phyloP scores from a whole-genome alignment of 2,113 vertebrate genomes.

The Copsychus sechellarum region DNA sequence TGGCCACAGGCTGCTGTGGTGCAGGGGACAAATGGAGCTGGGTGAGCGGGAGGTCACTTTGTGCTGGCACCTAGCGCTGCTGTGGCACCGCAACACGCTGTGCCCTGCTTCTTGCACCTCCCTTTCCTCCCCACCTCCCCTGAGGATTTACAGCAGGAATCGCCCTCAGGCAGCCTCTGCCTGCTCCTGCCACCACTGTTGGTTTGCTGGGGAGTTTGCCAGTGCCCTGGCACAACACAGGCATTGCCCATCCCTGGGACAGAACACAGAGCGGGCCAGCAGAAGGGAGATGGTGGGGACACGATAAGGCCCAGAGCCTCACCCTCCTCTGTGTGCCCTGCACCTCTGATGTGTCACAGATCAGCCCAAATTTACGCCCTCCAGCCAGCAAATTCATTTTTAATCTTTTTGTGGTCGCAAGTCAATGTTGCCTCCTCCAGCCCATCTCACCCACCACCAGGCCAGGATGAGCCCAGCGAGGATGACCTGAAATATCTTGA shows the following conservation, averaged over 20 bases:
- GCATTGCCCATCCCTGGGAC: neutral
- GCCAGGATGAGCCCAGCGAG: neutral
- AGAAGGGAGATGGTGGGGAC: neutral
- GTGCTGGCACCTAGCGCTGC: neutral
- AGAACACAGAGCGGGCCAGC: neutral
- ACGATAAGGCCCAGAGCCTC: conserved; percentile 14
- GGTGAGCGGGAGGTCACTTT: neutral
- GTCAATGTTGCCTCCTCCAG: accelerated
- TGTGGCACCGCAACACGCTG: accelerated
- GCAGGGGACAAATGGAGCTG: neutral
- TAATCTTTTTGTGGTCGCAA: accelerated
- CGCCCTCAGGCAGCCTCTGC: accelerated
- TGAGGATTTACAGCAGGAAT: neutral
- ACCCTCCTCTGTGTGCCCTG: neutral
- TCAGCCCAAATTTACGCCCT: neutral
- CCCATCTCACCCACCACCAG: accelerated
- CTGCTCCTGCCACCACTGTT: neutral
- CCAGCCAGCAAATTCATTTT: neutral
- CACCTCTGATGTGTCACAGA: neutral
- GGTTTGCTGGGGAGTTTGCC: neutral
- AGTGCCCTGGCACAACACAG: accelerated
- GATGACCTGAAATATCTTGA: accelerated
- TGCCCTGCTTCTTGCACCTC: neutral
- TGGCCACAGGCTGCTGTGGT: neutral
- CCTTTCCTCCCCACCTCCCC: conserved; percentile 12